phyloP scores from a whole-genome alignment of 2,888 invertebrate genomes.

The Bugulina stolonifera region DNA sequence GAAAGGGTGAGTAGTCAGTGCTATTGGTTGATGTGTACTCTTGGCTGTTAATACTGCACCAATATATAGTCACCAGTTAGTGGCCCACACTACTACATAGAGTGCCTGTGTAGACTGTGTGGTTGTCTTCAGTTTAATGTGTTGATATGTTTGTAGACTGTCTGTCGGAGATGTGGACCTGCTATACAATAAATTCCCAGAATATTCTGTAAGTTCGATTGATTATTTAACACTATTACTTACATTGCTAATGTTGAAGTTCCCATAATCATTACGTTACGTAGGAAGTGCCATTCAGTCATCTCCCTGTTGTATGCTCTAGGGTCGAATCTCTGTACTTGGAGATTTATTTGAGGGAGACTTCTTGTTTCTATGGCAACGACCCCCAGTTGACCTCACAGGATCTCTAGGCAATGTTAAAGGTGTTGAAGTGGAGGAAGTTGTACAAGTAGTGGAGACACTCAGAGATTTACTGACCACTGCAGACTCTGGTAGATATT shows the following conservation, averaged over 20 bases:
- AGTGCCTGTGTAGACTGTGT: neutral
- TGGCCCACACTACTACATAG: neutral
- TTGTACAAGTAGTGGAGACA: neutral
- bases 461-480: neutral
- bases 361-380: neutral
- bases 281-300: too few relatives aligned
- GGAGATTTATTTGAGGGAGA: neutral
- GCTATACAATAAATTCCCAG: neutral
- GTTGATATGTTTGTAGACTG: neutral
- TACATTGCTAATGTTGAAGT: too few relatives aligned
- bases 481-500: neutral
- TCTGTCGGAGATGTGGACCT: neutral
- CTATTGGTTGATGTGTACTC: too few relatives aligned
- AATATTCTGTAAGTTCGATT: neutral
- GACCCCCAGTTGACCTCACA: neutral
- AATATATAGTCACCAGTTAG: too few relatives aligned
- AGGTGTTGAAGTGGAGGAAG: neutral
- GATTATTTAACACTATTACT: too few relatives aligned
- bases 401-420: neutral
- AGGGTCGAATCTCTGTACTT: too few relatives aligned
- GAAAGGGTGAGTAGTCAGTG: neutral
- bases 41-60: too few relatives aligned
- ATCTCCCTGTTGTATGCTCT: too few relatives aligned
- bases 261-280: too few relatives aligned
- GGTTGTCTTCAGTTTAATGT: neutral